Evolutionary conservation across 2,113 vertebrate genomes (phyloP), one percentile per base, ranked within the genome.

Genomic region (Miniopterus natalensis): DNA sequence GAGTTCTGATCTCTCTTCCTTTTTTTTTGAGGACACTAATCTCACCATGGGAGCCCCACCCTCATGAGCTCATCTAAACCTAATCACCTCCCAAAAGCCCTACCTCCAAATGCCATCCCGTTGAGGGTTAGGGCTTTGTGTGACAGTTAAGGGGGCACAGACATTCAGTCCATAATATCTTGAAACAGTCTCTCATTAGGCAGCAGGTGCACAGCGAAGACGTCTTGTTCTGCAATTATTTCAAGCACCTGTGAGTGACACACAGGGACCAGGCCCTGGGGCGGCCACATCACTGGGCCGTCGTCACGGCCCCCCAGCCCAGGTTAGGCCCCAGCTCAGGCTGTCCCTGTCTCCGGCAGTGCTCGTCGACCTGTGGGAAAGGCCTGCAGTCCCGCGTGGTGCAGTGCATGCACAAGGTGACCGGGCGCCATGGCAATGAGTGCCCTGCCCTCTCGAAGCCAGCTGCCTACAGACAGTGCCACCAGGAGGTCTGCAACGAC

Each of bases 391-490:
- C 99, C 3, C 98, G 99, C 0, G 99, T 99, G 97, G 99, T 99
- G 51, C 99, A 99, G 94, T 99, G 99, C 90, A 99, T 99, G 99
- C 99, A 99, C 98, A 99, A 98, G 90, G 98, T 99, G 80, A 99
- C 99, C 0, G 99, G 99, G 83, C 99, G 99, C 78, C 99, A 99
- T 0, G 99, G 99, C 92, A 99, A 96, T 0, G 99, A 99, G 95
- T 99, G 99, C 61, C 99, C 99, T 0, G 74, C 97, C 20, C 97
- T 98, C 25, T 97, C 98, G 23, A 99, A 99, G 95, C 99, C 99
- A 0, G 98, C 99, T 0, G 99, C 99, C 83, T 99, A 99, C 98
- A 98, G 98, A 55, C 99, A 99, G 95, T 99, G 99, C 97, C 99
- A 99, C 97, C 99, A 99, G 65, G 99, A 99, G 42, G 98, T 98